phyloP scores from a whole-genome alignment of 2,113 vertebrate species.

The Zosterops hypoxanthus region DNA sequence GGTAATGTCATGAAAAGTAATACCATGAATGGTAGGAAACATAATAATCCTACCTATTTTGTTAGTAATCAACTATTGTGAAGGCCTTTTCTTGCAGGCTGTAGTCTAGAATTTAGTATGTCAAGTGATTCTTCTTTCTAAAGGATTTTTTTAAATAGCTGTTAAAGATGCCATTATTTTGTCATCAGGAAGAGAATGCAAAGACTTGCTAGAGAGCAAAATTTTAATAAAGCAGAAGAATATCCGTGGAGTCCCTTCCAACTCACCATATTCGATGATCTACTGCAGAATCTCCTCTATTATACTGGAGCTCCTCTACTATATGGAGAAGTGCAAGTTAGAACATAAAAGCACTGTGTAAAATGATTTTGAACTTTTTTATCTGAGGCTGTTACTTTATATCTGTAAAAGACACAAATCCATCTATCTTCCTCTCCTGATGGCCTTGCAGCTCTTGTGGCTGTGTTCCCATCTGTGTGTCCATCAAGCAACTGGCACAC shows the following conservation, averaged over 20 bases:
- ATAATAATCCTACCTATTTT: background rate
- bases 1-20: background rate
- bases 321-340: background rate
- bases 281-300: background rate
- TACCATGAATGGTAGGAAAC: background rate
- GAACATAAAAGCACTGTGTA: background rate
- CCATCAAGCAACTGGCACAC: background rate
- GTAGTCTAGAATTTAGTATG: background rate
- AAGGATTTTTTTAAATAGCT: background rate
- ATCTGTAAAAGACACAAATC: background rate
- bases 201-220: background rate
- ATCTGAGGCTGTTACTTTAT: background rate
- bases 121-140: background rate
- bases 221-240: background rate
- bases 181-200: background rate
- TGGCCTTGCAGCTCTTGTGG: background rate
- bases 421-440: background rate
- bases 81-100: background rate
- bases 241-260: background rate
- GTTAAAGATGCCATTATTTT: background rate
- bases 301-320: background rate
- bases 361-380: background rate
- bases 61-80: background rate
- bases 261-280: background rate
- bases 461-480: background rate